Conservation (phyloP, 2,797 vertebrate species). For the Octomys mimax region DNA sequence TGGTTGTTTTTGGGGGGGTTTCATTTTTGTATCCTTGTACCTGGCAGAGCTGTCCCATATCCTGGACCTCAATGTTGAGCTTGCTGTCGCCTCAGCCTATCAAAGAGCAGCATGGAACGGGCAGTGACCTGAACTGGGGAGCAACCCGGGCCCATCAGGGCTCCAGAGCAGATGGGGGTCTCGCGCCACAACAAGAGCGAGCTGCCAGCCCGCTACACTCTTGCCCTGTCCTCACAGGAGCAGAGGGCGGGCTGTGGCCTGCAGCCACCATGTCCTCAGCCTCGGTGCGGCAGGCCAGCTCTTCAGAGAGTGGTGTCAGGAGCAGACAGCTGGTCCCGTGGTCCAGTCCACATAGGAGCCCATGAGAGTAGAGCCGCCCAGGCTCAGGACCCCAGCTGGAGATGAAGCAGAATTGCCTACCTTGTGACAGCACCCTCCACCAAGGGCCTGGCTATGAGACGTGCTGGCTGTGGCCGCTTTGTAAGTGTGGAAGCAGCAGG, state of each 20-base stretch:
- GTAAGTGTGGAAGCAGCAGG: neutral
- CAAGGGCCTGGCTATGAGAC: neutral
- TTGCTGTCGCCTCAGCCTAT: neutral
- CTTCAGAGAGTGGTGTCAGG: neutral
- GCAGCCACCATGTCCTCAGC: neutral
- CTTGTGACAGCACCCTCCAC: neutral
- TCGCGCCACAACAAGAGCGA: neutral
- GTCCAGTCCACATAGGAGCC: neutral
- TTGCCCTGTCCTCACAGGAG: neutral
- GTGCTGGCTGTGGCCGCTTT: neutral
- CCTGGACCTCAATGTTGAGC: neutral
- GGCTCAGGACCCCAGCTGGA: rapidly evolving
- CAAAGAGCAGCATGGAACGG: neutral
- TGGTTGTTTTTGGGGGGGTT: neutral
- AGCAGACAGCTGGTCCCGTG: neutral
- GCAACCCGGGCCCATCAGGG: neutral
- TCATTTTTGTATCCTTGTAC: neutral
- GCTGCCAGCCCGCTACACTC: neutral
- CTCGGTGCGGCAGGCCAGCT: neutral
- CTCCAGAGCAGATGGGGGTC: neutral
- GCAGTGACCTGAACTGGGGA: neutral
- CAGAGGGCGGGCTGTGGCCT: neutral
- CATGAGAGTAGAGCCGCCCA: neutral
- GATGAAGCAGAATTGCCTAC: neutral
- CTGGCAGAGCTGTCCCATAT: neutral